phyloP scores from a whole-genome alignment of 1,140 invertebrate genomes.

The Campodea augens region DNA sequence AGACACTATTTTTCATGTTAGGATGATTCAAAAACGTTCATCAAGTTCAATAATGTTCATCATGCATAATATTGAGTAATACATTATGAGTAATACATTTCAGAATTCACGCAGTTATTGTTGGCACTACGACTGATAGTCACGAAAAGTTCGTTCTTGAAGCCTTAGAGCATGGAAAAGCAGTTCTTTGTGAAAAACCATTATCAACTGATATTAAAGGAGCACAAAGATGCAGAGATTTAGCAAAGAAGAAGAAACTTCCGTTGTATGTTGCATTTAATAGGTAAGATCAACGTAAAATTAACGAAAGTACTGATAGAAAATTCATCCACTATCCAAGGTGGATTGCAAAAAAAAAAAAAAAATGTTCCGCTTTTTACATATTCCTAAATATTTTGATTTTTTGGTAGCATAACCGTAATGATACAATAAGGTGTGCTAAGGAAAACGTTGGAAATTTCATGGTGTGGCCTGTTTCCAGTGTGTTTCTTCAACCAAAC shows the following conservation, averaged over 20 bases:
- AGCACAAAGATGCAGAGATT: conserved; percentile 38
- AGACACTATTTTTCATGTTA: too few species aligned
- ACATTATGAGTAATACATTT: too few species aligned
- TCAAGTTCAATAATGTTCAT: too few species aligned
- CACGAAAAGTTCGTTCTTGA: conserved; percentile 38
- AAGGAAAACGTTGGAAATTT: neutral
- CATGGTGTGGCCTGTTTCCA: too few species aligned
- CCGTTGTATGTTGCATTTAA: conserved; percentile 47
- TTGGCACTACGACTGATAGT: conserved; percentile 36
- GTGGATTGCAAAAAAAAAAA: neutral
- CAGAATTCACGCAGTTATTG: conserved; percentile 34
- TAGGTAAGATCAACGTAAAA: conserved; percentile 14
- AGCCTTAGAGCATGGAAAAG: conserved; percentile 35
- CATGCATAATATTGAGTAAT: too few species aligned
- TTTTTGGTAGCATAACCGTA: neutral
- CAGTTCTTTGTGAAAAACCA: conserved; percentile 52
- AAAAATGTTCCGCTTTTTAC: neutral
- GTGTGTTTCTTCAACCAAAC: too few species aligned
- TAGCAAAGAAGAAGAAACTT: conserved; percentile 30
- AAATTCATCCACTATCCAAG: neutral
- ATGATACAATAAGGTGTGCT: neutral
- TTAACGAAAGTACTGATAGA: neutral
- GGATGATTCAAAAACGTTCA: too few species aligned
- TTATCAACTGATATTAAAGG: conserved; percentile 34
- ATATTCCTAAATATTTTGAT: neutral